Percentiles rank a stretch among this genome's conserved stretches.
Conservation (phyloP, 2,113 vertebrate genomes). For the Hassar affinis region DNA sequence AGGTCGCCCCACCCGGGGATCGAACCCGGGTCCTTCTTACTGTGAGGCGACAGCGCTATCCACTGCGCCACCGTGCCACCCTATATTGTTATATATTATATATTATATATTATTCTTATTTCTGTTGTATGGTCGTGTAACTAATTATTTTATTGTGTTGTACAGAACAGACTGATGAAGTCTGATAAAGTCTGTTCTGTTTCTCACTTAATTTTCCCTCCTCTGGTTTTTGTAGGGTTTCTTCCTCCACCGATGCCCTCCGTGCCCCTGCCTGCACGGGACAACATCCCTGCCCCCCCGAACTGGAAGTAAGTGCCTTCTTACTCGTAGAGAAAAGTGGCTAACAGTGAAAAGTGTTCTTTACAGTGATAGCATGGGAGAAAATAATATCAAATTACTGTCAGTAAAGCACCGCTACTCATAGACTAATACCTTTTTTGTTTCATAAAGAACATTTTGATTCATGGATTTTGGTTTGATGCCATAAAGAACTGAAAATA, state of each 20-base stretch:
- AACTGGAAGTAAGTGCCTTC: conserved; percentile 44
- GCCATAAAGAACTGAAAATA: too few species aligned
- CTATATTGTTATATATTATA: too few species aligned
- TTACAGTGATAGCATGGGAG: not conserved
- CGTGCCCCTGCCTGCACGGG: conserved; percentile 32
- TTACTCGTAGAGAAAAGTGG: not conserved
- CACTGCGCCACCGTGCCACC: too few species aligned
- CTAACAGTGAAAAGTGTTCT: not conserved
- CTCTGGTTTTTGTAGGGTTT: conserved; percentile 22
- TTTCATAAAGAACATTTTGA: not conserved
- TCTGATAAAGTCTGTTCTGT: not conserved
- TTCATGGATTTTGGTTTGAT: not conserved
- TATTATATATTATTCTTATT: not conserved
- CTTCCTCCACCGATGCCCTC: conserved; percentile 51
- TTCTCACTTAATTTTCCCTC: conserved; percentile 1
- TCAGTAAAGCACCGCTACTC: too few species aligned
- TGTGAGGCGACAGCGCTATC: too few species aligned
- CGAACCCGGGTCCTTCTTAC: too few species aligned
- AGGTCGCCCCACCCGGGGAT: too few species aligned
- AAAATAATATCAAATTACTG: not conserved
- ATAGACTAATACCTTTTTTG: too few species aligned
- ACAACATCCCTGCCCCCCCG: not conserved
- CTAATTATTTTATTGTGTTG: not conserved
- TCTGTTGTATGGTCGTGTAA: not conserved
- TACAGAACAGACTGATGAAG: not conserved